Conservation (phyloP, 2,797 vertebrate species). For the Myotis pilosus region DNA sequence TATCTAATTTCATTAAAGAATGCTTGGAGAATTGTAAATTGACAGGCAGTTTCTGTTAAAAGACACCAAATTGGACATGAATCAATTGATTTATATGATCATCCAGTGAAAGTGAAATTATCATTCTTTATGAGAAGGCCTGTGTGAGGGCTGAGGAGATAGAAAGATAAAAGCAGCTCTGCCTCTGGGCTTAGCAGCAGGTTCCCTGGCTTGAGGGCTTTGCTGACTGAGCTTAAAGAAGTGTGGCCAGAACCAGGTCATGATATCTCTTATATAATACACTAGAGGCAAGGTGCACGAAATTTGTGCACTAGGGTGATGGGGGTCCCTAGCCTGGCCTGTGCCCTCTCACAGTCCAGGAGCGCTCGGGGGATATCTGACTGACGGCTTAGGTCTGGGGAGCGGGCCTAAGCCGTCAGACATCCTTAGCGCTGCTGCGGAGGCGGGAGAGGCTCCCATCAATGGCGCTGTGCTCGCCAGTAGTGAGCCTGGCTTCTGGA, state of each 20-base stretch:
- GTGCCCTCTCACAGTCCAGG: too few relatives aligned
- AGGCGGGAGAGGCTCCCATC: too few relatives aligned
- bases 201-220: not conserved
- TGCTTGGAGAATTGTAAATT: not conserved
- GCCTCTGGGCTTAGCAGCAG: not conserved
- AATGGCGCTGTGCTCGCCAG: too few relatives aligned
- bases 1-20: slow-evolving; percentile 21
- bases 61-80: not conserved
- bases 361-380: too few relatives aligned
- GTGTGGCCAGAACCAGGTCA: not conserved
- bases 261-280: not conserved
- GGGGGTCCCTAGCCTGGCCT: too few relatives aligned
- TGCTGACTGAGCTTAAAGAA: not conserved
- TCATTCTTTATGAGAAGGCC: not conserved
- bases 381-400: too few relatives aligned
- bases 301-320: too few relatives aligned
- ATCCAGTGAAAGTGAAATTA: not conserved
- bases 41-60: not conserved
- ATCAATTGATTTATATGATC: not conserved
- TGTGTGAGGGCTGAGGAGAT: not conserved
- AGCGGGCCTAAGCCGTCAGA: too few relatives aligned
- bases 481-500: too few relatives aligned
- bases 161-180: not conserved
- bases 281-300: too few relatives aligned
- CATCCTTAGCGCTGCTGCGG: too few relatives aligned